Evolutionary conservation across 1,140 invertebrate genomes (phyloP), one percentile per base, ranked within the genome.

Genomic region (Platorchestia sp.): DNA sequence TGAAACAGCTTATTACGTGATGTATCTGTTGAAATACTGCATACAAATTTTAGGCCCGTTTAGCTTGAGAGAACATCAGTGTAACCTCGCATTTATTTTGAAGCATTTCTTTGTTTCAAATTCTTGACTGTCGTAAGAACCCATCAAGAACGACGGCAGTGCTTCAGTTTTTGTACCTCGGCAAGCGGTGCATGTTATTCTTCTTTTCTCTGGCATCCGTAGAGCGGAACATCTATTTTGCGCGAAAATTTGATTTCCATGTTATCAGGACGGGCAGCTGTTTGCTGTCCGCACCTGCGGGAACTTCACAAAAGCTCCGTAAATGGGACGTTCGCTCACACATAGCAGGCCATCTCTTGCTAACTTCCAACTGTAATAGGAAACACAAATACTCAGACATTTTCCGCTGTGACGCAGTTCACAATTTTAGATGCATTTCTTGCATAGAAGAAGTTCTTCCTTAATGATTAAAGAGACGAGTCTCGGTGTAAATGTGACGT

Each of bases 231-330:
- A 75, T 75, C 59, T 75, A 75, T 75, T 75, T 75, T 75, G 91
- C 45, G 91, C 91, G 6, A 93, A 93, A 93, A 93, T 93, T 93
- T 93, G 91, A 93, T 93, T 93, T 93, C 43, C 45, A 93, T 93
- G 91, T 93, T 93, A 93, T 93, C 43, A 93, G 91, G 91, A 40
- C 91, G 45, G 91, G 45, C 91, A 93, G 91, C 91, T 45, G 87
- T 47, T 40, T 40, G 91, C 45, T 10, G 43, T 45, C 43, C 45
- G 91, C 45, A 45, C 91, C 45, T 44, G 91, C 43, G 91, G 45
- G 91, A 93, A 47, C 45, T 47, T 93, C 91, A 89, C 87, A 93
- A 93, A 93, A 93, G 91, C 5, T 14, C 91, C 45, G 45, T 45
- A 93, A 93, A 93, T 93, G 45, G 91, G 91, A 93, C 45, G 91